Base-by-base conservation (phyloP, 2,113 vertebrate genomes). In the Vulpes ferrilata region DNA sequence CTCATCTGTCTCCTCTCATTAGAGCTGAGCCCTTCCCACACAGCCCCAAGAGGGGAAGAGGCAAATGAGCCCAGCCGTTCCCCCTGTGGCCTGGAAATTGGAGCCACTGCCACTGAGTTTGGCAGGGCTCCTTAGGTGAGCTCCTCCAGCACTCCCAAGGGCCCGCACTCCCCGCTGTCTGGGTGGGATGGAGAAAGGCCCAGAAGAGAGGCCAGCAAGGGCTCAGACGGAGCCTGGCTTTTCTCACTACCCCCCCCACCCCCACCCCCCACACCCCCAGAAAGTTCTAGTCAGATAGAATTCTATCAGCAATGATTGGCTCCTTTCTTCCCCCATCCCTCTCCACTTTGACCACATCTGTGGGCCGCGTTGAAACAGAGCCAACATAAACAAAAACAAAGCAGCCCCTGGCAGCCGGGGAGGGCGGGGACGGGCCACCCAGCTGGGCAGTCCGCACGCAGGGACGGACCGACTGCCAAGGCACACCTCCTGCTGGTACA, bases 1-100 rank as follows among this genome's bases (percentile, higher is more conserved):
- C 80, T 85, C 53, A 27, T 57, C 96, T 91, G 94, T 88, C 82
- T 69, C 35, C 57, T 87, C 78, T 97, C 89, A 62, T 96, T 53
- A 97, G 67, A n/a, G 60, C 69, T 67, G 11, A 51, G 79, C n/a
- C 43, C 59, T 48, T 51, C 71, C 79, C 76, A 32, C 32, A 2
- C 19, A 89, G 65, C 35, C 55, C 81, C 51, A 25, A 19, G n/a
- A 94, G 74, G 74, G 51, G 76, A 69, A 55, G 51, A 67, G 35
- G 88, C 35, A 43, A 78, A 81, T 17, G 57, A 93, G 55, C 74
- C 16, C 30, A 73, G 65, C 88, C 25, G 3, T 53, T 17, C 27
- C 60, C 15, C 2, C 38, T 4, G 2, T 15, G n/a, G 27, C 92
- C 97, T 64, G 48, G 51, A 55, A 86, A 27, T 13, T 1, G 0